A percentile compares a stretch with the other conserved stretches of the same genome.
Conservation (phyloP, 1,140 invertebrate species). For the Octopus bimaculoides region DNA sequence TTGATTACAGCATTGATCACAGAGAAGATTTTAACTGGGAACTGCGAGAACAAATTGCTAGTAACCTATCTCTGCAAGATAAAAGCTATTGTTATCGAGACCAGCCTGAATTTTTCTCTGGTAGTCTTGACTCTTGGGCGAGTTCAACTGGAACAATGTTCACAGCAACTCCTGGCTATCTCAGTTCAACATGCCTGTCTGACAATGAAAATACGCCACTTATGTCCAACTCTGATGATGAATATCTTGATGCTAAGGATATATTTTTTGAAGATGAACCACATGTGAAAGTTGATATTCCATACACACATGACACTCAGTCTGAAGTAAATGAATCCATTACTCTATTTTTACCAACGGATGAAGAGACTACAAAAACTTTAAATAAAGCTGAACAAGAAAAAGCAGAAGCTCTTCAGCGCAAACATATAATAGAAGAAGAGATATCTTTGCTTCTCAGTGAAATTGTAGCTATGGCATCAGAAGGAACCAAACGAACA, state of each 20-base stretch:
- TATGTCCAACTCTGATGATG: not conserved
- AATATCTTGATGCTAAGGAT: not conserved
- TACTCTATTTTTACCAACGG: not conserved
- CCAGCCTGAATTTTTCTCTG: not conserved
- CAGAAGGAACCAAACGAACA: not conserved
- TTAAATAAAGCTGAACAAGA: not conserved
- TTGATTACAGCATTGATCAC: not conserved
- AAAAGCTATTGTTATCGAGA: not conserved
- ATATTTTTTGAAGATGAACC: not conserved
- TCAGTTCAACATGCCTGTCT: not conserved
- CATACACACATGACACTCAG: not conserved
- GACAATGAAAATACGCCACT: not conserved
- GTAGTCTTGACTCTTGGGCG: not conserved
- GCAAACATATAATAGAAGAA: conserved; percentile 1
- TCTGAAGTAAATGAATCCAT: not conserved
- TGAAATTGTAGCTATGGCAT: conserved; percentile 3
- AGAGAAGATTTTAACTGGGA: conserved; percentile 1
- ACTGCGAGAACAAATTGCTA: not conserved
- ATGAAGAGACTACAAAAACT: not conserved
- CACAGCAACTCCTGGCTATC: not conserved
- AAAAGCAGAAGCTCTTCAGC: not conserved
- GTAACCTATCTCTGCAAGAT: not conserved
- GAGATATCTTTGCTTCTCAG: not conserved
- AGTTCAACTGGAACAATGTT: not conserved
- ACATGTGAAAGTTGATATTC: not conserved